These are phyloP conservation scores for Ceratotherium simum DNA, from an alignment of 2,113 vertebrate species.

Conservation along the genomic window DNA sequence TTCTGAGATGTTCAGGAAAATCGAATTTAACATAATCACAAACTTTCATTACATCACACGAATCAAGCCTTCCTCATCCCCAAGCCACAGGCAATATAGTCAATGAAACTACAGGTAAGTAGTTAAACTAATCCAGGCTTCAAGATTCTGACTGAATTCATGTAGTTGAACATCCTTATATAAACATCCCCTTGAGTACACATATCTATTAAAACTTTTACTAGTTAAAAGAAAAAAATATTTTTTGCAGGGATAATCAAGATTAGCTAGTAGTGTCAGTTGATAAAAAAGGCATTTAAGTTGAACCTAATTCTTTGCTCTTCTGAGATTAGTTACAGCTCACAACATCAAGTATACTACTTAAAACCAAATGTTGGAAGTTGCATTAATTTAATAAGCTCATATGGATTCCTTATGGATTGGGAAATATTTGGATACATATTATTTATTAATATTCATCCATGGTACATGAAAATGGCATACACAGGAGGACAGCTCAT, in stretches of 20 bases:
- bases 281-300: background rate
- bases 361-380: background rate
- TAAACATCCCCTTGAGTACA: background rate
- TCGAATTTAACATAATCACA: background rate
- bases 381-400: background rate
- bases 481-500: background rate
- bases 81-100: background rate
- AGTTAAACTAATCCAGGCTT: background rate
- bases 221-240: background rate
- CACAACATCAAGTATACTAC: background rate
- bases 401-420: background rate
- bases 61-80: background rate
- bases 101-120: background rate
- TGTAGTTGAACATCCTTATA: background rate
- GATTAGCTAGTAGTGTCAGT: background rate
- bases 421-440: background rate
- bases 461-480: background rate
- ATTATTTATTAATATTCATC: background rate
- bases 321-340: background rate
- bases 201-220: background rate
- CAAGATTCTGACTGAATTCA: background rate
- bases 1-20: background rate
- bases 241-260: background rate
- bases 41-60: background rate
- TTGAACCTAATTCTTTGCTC: background rate